A percentile compares a stretch with the other conserved stretches of the same genome.
phyloP scores from a whole-genome alignment of 2,797 vertebrate species.

The Iguana delicatissima region DNA sequence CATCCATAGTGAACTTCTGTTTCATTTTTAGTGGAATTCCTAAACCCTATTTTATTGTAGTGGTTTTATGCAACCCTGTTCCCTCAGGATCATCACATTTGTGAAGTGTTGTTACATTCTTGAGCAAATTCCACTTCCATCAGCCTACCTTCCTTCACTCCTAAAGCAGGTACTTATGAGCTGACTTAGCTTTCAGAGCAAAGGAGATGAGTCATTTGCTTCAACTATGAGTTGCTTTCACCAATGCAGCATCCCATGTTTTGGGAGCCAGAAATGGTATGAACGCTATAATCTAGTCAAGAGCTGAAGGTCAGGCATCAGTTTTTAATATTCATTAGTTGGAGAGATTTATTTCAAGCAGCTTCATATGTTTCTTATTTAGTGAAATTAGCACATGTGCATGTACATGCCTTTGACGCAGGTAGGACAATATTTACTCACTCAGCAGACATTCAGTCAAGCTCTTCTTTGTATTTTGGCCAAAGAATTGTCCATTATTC shows the following conservation, averaged over 20 bases:
- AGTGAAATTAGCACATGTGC: background rate
- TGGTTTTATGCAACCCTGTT: background rate
- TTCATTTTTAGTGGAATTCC: background rate
- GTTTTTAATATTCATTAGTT: conserved; percentile 2
- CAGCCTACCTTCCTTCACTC: background rate
- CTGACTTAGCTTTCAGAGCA: background rate
- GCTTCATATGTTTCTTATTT: conserved; percentile 9
- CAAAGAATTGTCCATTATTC: background rate
- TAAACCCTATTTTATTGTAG: background rate
- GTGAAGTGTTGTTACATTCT: background rate
- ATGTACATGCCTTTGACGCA: background rate
- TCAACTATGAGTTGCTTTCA: background rate
- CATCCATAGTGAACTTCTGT: too few species aligned
- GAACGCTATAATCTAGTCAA: background rate
- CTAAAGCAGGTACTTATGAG: background rate
- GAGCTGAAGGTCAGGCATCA: background rate
- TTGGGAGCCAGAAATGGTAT: background rate
- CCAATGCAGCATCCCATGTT: background rate
- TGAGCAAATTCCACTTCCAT: background rate
- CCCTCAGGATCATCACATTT: too few species aligned
- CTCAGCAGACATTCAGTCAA: background rate
- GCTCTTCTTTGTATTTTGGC: conserved; percentile 7
- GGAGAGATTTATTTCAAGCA: background rate
- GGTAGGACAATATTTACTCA: conserved; percentile 18
- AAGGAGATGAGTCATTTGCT: background rate